Evolutionary conservation across 2,113 vertebrate species (phyloP), one percentile per base, ranked within the genome.

Genomic region (Opisthocomus hoazin): DNA sequence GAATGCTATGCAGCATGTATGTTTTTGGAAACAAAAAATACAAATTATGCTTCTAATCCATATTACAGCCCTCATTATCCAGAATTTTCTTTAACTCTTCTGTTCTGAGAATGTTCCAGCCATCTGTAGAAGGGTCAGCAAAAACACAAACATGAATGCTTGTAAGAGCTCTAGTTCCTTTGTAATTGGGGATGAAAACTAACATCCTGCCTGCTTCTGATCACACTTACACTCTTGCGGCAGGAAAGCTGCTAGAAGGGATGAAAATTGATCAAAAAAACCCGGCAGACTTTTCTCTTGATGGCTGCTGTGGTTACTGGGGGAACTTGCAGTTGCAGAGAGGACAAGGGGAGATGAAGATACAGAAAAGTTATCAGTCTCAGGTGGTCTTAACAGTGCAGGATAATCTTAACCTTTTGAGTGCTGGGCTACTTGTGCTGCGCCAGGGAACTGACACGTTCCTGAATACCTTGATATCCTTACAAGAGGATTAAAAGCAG

Each of bases 401-500:
- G 61, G 32, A 22, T 76, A 53, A 71, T 76, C 65, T 82, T 92
- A 68, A 79, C 54, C 22, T 89, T 82, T 80, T 79, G 66, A 61
- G n/a, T 95, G 61, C 86, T 76, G 50, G 45, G 41, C 57, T 93
- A 13, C 17, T 84, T n/a, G 5, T 85, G n/a, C 37, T 76, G 65
- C 45, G 32, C 22, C 15, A 36, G 53, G 69, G 68, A 93, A 45
- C 64, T 17, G 39, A 64, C 60, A 18, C 81, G 13, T 63, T 70
- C 34, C 51, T 90, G 64, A 23, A 17, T 89, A n/a, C 32, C 6
- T 71, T 82, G 73, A 64, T 37, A 71, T 73, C 34, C 34, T 84
- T 89, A n/a, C 46, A 92, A 94, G 69, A 87, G 32, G 45, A 87
- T 71, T 93, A 87, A 92, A 94, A 82, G 83, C 57, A 82, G 60